Conservation (phyloP, 2,797 vertebrate genomes). For the Arremon brunneinucha region DNA sequence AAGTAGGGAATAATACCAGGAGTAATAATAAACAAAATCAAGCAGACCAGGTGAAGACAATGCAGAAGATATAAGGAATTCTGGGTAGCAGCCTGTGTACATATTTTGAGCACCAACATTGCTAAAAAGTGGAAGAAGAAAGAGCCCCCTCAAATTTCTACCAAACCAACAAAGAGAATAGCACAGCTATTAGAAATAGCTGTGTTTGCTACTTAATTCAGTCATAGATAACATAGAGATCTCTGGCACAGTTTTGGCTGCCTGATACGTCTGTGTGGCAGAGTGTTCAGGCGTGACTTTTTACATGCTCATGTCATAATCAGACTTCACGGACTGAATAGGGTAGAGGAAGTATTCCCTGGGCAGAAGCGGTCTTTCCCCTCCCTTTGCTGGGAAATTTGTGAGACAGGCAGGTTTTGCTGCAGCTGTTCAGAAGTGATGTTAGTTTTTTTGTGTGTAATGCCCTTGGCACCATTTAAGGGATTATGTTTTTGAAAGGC, state of each 20-base stretch:
- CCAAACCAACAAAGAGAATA: background rate
- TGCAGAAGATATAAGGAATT: background rate
- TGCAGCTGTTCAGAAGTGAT: background rate
- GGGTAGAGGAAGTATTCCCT: background rate
- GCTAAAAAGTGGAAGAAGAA: background rate
- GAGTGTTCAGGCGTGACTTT: background rate
- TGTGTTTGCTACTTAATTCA: background rate
- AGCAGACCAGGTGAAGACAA: background rate
- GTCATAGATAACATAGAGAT: rapidly evolving
- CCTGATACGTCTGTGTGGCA: background rate
- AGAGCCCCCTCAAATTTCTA: background rate
- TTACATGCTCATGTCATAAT: background rate
- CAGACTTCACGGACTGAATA: background rate
- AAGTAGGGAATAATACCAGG: background rate
- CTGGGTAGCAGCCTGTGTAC: background rate
- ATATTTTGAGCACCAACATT: background rate
- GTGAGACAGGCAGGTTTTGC: background rate
- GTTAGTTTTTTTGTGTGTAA: background rate
- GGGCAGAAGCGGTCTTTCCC: background rate
- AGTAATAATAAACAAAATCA: background rate
- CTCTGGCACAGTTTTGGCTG: background rate
- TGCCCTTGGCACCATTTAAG: background rate
- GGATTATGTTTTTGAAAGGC: slow-evolving; percentile 12
- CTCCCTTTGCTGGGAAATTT: background rate
- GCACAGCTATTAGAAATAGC: background rate